Conservation (phyloP, 2,797 vertebrate species). For the Lagocephalus sceleratus region DNA sequence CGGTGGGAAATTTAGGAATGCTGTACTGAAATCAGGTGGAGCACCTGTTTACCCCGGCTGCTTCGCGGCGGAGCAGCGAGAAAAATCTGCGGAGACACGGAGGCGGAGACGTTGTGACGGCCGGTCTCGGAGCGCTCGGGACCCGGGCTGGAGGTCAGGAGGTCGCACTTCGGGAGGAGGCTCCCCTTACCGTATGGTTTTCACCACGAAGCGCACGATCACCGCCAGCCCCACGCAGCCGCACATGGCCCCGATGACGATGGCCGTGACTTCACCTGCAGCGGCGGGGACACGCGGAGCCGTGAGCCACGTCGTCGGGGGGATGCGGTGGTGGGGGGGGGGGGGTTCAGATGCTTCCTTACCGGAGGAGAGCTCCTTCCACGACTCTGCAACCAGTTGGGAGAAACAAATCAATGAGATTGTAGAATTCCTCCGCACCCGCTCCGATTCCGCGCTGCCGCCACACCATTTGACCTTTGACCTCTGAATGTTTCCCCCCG, state of each 20-base stretch:
- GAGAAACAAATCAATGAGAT: slow-evolving; percentile 15
- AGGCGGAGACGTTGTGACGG: too few species aligned
- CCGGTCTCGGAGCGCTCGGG: too few species aligned
- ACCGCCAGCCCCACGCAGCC: slow-evolving; percentile 76
- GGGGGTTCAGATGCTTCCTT: slow-evolving; percentile 27
- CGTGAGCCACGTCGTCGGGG: too few species aligned
- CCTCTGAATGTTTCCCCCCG: slow-evolving; percentile 57
- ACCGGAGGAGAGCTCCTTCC: slow-evolving; percentile 72
- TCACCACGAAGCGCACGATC: slow-evolving; percentile 73
- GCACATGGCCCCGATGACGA: slow-evolving; percentile 76
- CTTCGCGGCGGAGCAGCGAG: slow-evolving; percentile 63
- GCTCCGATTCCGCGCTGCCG: slow-evolving; percentile 36
- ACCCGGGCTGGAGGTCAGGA: slow-evolving; percentile 4
- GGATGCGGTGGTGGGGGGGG: too few species aligned
- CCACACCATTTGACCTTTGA: slow-evolving; percentile 13
- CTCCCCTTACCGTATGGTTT: slow-evolving; percentile 72
- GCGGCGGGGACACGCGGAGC: neutral
- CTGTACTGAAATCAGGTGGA: slow-evolving; percentile 47
- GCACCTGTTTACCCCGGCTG: slow-evolving; percentile 74
- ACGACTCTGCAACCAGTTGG: slow-evolving; percentile 54
- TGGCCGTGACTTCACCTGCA: slow-evolving; percentile 77
- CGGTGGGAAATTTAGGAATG: slow-evolving; percentile 37
- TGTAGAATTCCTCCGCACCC: too few species aligned
- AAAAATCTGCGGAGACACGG: slow-evolving; percentile 72
- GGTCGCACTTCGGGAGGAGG: neutral